Evolutionary conservation across 2,113 vertebrate species (phyloP), one percentile per base, ranked within the genome.

Genomic region (Pionites leucogaster): DNA sequence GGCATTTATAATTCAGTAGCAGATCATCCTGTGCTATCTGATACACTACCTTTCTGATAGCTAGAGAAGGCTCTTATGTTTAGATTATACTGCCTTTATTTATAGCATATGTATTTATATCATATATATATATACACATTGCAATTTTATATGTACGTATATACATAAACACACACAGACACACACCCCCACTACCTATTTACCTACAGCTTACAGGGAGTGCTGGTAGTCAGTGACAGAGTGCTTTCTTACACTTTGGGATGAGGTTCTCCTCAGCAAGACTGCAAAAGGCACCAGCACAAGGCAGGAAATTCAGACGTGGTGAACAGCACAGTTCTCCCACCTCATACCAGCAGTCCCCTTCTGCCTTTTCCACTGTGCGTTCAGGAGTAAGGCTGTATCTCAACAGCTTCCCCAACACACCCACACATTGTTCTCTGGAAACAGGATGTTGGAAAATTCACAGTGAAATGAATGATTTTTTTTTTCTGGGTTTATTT

Each of bases 391-490:
- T 4, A 2, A 64, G 78, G 86, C 22, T 65, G 63, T 15, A 90
- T 70, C 86, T 59, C 82, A n/a, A 15, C 3, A 68, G 82, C 92
- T 94, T 91, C 89, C 93, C 88, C 7, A 60, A 69, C 92, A 92
- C 86, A 89, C 91, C 95, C 89, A 67, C 33, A 62, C 86, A 97
- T 83, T 94, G 90, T 96, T 94, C 88, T 93, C 46, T 4, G 3
- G 82, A 49, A 95, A 83, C 92, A 96, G 92, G 92, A 97, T 94
- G 92, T 95, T n/a, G 86, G 67, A 90, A 90, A 90, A 88, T 35
- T n/a, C 85, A 74, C 86, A 86, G 55, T 60, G 50, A 77, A 71
- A 87, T 70, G 55, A 95, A 93, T 42, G 50, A 67, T 24, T 1
- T 35, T 46, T 63, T 63, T 67, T 63, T 35, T 7, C 62, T 49